Conservation (phyloP, 1,140 invertebrate species). For the Venustaconcha ellipsiformis region DNA sequence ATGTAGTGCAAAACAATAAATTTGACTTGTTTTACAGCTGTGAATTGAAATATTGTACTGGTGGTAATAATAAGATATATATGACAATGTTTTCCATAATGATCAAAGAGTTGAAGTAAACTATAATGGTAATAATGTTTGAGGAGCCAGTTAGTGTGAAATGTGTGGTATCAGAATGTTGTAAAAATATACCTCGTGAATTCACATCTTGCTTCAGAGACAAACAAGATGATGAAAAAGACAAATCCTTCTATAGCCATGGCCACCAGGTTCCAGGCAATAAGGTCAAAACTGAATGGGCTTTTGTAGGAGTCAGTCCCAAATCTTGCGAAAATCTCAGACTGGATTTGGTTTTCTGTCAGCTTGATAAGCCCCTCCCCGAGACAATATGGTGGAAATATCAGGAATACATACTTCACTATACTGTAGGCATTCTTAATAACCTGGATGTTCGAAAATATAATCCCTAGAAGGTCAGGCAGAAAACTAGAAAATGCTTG, state of each 20-base stretch:
- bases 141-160: no score
- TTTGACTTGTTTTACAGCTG: no score
- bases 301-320: conserved; percentile 51
- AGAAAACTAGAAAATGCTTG: no score
- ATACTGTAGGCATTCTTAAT: conserved; percentile 41
- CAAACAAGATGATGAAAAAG: conserved; percentile 57
- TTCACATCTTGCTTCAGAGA: not conserved
- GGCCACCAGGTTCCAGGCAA: conserved; percentile 57
- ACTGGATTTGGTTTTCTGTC: conserved; percentile 54
- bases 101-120: not conserved
- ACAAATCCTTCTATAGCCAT: conserved; percentile 56
- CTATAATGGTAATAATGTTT: no score
- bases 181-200: not conserved
- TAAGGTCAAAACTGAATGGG: conserved; percentile 56
- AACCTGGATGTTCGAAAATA: conserved; percentile 25
- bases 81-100: no score
- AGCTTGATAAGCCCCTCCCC: conserved; percentile 58
- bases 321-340: conserved; percentile 52
- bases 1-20: no score
- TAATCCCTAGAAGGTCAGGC: no score
- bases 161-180: no score
- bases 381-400: conserved; percentile 65
- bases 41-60: no score
- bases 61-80: no score
- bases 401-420: conserved; percentile 54